These are phyloP conservation scores for Scaptomyza pallida DNA, from an alignment of 1,140 invertebrate species.

Conservation along the genomic window DNA sequence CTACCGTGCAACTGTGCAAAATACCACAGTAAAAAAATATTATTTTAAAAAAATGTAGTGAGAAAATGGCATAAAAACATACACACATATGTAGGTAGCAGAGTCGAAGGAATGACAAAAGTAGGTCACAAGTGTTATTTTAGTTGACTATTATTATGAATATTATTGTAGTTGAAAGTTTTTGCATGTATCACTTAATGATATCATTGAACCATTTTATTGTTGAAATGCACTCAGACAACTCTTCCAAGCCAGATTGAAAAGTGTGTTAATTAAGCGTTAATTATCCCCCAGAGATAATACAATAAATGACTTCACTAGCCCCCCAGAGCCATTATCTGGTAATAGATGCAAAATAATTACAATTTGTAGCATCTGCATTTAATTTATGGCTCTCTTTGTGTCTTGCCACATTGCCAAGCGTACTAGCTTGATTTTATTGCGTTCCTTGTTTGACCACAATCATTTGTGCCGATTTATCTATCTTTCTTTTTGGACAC, in stretches of 20 bases:
- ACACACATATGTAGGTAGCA: not conserved
- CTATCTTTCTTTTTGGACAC: constrained; percentile 28
- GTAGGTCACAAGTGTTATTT: not conserved
- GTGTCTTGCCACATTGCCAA: constrained; percentile 63
- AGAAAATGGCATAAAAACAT: constrained; percentile 12
- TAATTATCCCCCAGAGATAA: not conserved
- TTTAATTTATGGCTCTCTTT: constrained; percentile 63
- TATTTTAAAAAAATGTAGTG: constrained; percentile 13
- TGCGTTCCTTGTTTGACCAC: constrained; percentile 41
- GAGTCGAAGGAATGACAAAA: constrained; percentile 8
- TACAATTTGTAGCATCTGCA: constrained; percentile 61
- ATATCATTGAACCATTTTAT: not conserved
- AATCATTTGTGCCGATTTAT: constrained; percentile 7
- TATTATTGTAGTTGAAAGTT: not conserved
- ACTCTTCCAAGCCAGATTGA: not conserved
- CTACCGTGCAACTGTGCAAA: constrained; percentile 52
- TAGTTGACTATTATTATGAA: not conserved
- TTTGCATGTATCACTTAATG: not conserved
- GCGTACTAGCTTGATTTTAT: constrained; percentile 56
- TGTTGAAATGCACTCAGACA: not conserved
- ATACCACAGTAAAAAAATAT: constrained; percentile 44
- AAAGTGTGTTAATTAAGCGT: constrained; percentile 3
- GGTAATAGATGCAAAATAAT: constrained; percentile 13
- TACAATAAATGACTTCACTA: not conserved
- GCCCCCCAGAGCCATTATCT: not conserved